Evolutionary conservation across 2,113 vertebrate species (phyloP), one percentile per base, ranked within the genome.

Genomic region (Cyphomyrus discorhynchus): DNA sequence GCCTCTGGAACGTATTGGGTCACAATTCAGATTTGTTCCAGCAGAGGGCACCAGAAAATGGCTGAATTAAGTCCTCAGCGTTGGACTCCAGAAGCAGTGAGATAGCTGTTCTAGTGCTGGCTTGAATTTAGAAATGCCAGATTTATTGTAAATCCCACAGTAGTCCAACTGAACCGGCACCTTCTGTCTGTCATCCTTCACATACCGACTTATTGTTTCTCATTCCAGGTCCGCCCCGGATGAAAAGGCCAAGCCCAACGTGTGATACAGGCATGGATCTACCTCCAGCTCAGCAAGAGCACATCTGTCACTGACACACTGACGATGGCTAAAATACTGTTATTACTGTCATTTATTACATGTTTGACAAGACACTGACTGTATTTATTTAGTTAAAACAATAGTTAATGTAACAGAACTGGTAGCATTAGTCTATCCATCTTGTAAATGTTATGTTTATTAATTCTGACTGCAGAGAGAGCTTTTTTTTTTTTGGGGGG

Each of bases 361-460:
- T 50, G 17, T 27, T 21, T 19, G 27, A 87, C 27, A 9, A 53
- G 50, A 39, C 13, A 50, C 13, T 87, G 15, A 50, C 50, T 21
- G 13, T 56, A 87, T 35, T 21, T 53, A 87, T 50, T 19, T 56
- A 35, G 17, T 24, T 5, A 45, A 53, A 82, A 80, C 46, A 80
- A 21, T 82, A n/a, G 74, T 56, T 90, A 90, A 35, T 82, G 17
- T 39, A 74, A 53, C 17, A 66, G 50, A 89, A 88, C 31, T 91
- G 88, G 6, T 91, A 90, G 90, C 47, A 90, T 94, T 93, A 93
- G 92, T 91, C 93, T 89, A 89, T 93, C 92, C 92, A 93, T 92
- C 93, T 92, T 53, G 88, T 92, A 94, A 95, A 95, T 92, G 93
- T 88, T 93, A 89, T 89, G 90, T 21, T 91, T 94, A 92, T 93